Evolutionary conservation across 2,797 vertebrate genomes (phyloP), one percentile per base, ranked within the genome.

Genomic region (Sorex maritimensis): DNA sequence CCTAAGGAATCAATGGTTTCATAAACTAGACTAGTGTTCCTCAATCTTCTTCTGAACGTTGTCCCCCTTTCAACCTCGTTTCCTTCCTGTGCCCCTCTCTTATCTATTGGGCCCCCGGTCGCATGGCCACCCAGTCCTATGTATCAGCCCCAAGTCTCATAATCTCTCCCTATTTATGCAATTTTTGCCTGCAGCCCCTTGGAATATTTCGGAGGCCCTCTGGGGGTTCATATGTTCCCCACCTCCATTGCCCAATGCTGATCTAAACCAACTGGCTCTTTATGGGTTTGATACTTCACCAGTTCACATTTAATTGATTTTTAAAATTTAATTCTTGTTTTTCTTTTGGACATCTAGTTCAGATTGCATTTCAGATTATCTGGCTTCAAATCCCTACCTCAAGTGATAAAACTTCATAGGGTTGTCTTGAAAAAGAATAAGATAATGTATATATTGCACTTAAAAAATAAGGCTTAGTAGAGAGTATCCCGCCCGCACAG

Each of bases 361-460:
- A 61, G 17, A 85, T 69, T 73, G 55, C 30, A 88, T 74, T 34
- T 83, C 49, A 93, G 41, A 69, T 90, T 46, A 77, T 73, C 26
- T 77, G 65, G 49, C 44, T 90, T 86, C 58, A 96, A 95, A 93
- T 73, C 71, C 26, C 4, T 69, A 10, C 83, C 46, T 71, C 24
- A 5, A 23, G 19, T 63, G 38, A 81, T 63, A 5, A 13, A 77
- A 19, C 10, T 19, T 92, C 34, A 67, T 41, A 41, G 68, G 41
- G 2, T 71, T 95, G 28, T 81, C 91, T 73, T 79, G 69, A 52
- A 83, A 94, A 79, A 94, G 38, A 72, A 82, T 87, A 30, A 92
- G 74, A 80, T 74, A 46, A 83, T 73, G 17, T 87, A 73, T 86
- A 24, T 41, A 6, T 26, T 72, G 19, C 44, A 81, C 55, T 71